These are phyloP conservation scores for Rutilus rutilus DNA, from an alignment of 2,113 vertebrate species.

Conservation along the genomic window DNA sequence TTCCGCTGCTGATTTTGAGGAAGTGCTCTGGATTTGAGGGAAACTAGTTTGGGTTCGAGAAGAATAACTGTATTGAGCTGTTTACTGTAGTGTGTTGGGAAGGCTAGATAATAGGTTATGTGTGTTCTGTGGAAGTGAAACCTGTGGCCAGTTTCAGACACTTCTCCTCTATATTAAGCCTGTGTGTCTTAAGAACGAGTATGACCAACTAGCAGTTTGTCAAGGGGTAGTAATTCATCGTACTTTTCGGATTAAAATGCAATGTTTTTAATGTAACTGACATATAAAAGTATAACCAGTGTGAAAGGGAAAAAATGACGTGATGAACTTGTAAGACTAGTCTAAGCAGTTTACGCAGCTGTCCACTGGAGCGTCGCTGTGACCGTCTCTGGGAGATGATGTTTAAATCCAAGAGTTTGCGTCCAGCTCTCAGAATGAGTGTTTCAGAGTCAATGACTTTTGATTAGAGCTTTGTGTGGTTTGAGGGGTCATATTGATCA, in stretches of 20 bases:
- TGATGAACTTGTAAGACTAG: too few species aligned
- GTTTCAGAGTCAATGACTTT: neutral
- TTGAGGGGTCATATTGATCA: constrained; percentile 1
- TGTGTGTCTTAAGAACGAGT: too few species aligned
- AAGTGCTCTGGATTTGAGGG: neutral
- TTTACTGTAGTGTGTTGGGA: too few species aligned
- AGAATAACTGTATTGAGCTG: neutral
- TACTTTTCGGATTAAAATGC: too few species aligned
- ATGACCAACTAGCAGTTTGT: too few species aligned
- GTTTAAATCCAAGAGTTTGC: neutral
- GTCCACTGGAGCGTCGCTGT: neutral
- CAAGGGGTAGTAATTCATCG: too few species aligned
- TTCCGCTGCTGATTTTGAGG: neutral
- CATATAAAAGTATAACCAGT: too few species aligned
- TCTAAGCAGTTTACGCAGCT: too few species aligned
- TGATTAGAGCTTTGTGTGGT: constrained; percentile 38
- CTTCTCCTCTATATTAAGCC: too few species aligned
- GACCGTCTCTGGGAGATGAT: neutral
- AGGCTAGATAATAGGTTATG: neutral
- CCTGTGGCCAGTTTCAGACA: too few species aligned
- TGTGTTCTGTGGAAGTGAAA: neutral
- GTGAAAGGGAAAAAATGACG: too few species aligned
- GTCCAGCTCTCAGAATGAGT: neutral
- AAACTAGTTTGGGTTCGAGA: neutral
- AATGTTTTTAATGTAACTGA: too few species aligned